Percentiles rank a stretch among this genome's conserved stretches.
phyloP scores from a whole-genome alignment of 2,888 invertebrate species.

The Metellina segmentata region DNA sequence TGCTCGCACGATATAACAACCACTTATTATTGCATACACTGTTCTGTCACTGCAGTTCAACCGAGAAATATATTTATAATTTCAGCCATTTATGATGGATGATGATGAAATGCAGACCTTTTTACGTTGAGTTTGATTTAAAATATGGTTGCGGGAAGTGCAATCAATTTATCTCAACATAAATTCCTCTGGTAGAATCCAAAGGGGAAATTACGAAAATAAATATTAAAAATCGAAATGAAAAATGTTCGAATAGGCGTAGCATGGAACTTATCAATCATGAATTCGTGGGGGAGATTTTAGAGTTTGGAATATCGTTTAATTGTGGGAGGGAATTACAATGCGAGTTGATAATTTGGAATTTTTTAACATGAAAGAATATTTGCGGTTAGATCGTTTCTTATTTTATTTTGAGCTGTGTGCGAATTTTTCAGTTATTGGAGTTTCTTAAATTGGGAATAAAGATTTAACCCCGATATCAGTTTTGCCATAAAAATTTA shows the following conservation, averaged over 20 bases:
- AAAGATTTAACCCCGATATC: no score
- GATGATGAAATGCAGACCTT: neutral
- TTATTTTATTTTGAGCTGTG: no score
- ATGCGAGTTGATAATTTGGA: no score
- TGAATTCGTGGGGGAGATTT: neutral
- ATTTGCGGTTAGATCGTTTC: no score
- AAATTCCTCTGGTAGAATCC: neutral
- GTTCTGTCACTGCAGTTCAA: neutral
- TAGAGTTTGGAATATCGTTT: no score
- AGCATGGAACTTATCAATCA: neutral
- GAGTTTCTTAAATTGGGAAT: no score
- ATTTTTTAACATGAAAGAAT: no score
- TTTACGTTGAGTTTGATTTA: neutral
- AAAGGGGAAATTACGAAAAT: neutral
- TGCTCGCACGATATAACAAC: no score
- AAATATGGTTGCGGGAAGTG: neutral
- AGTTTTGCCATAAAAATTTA: no score
- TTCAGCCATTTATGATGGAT: neutral
- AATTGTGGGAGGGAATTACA: no score
- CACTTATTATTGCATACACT: no score
- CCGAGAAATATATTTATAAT: neutral
- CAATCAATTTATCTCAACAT: neutral
- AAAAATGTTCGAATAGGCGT: neutral
- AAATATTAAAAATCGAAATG: neutral
- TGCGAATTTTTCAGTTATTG: no score